These are phyloP conservation scores for Amyelois transitella DNA, from an alignment of 1,140 invertebrate genomes.

Conservation along the genomic window DNA sequence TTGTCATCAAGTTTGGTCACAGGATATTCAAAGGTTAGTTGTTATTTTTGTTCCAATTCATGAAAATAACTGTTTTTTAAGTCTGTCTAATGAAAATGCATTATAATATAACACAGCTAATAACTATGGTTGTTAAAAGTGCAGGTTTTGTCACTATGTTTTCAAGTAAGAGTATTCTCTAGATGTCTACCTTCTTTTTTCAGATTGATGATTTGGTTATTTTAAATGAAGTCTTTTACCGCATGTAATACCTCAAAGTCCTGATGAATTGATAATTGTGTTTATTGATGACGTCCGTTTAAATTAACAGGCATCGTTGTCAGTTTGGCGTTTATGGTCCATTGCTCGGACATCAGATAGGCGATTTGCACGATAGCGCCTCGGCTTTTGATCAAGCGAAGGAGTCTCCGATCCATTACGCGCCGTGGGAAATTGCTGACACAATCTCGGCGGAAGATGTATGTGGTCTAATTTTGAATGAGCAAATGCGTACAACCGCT, in stretches of 20 bases:
- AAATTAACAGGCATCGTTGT: constrained; percentile 55
- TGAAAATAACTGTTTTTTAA: too few species aligned
- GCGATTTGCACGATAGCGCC: constrained; percentile 36
- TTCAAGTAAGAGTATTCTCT: too few species aligned
- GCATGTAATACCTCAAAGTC: constrained; percentile 47
- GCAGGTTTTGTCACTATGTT: too few species aligned
- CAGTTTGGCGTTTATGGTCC: constrained; percentile 40
- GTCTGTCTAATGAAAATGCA: too few species aligned
- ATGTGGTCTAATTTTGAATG: not conserved
- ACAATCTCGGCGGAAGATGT: constrained; percentile 14
- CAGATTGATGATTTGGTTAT: too few species aligned
- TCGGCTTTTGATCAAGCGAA: constrained; percentile 25
- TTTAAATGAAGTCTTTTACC: constrained; percentile 9
- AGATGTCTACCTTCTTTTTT: too few species aligned
- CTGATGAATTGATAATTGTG: constrained; percentile 48
- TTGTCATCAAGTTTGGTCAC: too few species aligned
- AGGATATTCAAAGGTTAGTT: too few species aligned
- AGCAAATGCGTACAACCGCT: not conserved
- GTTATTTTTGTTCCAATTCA: too few species aligned
- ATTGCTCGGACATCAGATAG: constrained; percentile 30
- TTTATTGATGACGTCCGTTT: constrained; percentile 66
- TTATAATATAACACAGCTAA: not conserved
- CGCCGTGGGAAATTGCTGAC: constrained; percentile 39
- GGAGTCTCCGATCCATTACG: constrained; percentile 40
- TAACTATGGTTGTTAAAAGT: too few species aligned